Evolutionary conservation across 2,113 vertebrate genomes (phyloP).

Genomic region (Hystrix cristata): DNA sequence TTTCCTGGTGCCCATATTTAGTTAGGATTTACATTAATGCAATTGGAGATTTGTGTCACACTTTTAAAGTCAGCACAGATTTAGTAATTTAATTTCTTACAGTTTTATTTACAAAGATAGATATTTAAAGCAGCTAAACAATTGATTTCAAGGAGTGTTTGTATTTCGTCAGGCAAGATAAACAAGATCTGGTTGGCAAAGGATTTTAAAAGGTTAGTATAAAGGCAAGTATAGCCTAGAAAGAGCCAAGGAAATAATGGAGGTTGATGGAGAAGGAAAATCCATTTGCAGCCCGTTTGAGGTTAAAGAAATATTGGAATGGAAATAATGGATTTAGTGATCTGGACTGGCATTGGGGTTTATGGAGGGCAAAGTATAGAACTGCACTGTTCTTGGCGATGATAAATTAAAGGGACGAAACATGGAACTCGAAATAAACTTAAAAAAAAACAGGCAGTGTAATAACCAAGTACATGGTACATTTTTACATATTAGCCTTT

Average conservation of each 20-base stretch:
- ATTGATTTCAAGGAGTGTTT: background rate
- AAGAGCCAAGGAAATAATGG: background rate
- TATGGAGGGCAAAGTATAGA: background rate
- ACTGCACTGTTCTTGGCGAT: background rate
- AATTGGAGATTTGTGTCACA: background rate
- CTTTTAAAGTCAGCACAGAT: background rate
- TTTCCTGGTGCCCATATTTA: background rate
- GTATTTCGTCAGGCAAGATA: background rate
- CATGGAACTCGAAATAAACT: background rate
- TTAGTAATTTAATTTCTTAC: background rate
- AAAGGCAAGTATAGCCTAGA: background rate
- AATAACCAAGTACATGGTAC: background rate
- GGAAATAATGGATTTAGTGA: background rate
- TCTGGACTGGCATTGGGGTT: background rate
- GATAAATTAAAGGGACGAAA: background rate
- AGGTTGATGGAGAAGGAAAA: background rate
- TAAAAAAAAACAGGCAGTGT: background rate
- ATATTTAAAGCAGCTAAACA: background rate
- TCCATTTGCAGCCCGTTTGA: background rate
- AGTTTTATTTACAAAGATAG: background rate
- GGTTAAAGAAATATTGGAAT: background rate
- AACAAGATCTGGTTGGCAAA: background rate
- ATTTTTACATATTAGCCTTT: constrained; percentile 9
- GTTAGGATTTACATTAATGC: background rate
- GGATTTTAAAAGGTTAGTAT: background rate